Conservation (phyloP, 2,888 invertebrate genomes). For the Pseudoips prasinana region DNA sequence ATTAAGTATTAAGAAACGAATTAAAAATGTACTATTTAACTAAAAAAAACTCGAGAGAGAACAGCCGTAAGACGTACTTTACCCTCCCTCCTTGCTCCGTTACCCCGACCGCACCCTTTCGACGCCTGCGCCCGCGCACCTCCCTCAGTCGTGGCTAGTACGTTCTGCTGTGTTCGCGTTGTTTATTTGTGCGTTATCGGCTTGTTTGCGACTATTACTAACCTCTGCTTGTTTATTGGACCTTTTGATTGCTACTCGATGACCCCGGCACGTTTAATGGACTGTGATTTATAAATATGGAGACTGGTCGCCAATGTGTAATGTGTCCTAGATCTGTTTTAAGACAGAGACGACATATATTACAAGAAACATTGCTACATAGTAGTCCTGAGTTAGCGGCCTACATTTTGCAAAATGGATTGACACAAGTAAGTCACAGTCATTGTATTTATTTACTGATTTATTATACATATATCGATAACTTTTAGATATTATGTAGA, state of each 20-base stretch:
- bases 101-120: slow-evolving; percentile 7
- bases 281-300: slow-evolving; percentile 3
- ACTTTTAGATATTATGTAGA: slow-evolving; percentile 9
- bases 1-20: slow-evolving; percentile 8
- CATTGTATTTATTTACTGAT: slow-evolving; percentile 10
- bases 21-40: slow-evolving; percentile 9
- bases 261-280: slow-evolving; percentile 3
- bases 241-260: slow-evolving; percentile 3
- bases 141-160: slow-evolving; percentile 6
- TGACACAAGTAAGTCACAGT: slow-evolving; percentile 7
- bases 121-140: slow-evolving; percentile 7
- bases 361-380: slow-evolving; percentile 8
- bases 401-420: slow-evolving; percentile 3
- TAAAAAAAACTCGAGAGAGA: slow-evolving; percentile 9
- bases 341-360: slow-evolving; percentile 8
- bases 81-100: slow-evolving; percentile 6
- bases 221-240: slow-evolving; percentile 9
- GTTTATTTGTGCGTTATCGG: slow-evolving; percentile 9
- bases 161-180: slow-evolving; percentile 7
- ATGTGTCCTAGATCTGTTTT: slow-evolving; percentile 9
- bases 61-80: slow-evolving; percentile 7
- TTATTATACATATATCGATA: slow-evolving; percentile 8
- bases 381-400: slow-evolving; percentile 9
- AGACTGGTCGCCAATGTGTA: slow-evolving; percentile 4
- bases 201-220: slow-evolving; percentile 11